phyloP scores from a whole-genome alignment of 2,113 vertebrate species.

The Mandrillus leucophaeus region DNA sequence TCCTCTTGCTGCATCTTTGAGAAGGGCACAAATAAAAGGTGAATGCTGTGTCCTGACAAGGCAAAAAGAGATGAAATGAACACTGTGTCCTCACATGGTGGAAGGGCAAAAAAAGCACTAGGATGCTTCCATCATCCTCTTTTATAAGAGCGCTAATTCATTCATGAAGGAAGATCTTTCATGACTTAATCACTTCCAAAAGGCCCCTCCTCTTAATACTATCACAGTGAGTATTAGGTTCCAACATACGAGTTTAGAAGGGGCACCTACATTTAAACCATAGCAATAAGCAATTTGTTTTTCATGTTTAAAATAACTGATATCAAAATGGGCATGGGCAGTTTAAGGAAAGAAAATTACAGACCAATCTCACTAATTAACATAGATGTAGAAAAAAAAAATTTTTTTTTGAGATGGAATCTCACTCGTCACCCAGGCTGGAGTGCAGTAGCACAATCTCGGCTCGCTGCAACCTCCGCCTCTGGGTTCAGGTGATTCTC shows the following conservation, averaged over 20 bases:
- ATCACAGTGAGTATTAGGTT: background rate
- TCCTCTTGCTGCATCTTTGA: background rate
- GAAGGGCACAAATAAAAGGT: background rate
- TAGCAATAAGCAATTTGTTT: background rate
- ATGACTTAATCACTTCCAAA: background rate
- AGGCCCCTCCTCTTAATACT: background rate
- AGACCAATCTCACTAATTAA: background rate
- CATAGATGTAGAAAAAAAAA: background rate
- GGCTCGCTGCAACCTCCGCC: too few species aligned
- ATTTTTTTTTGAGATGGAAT: too few species aligned
- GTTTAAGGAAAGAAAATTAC: background rate
- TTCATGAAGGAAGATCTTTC: background rate
- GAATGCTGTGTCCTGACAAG: background rate
- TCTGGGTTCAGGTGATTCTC: too few species aligned
- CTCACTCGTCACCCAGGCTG: too few species aligned
- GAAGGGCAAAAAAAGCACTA: background rate
- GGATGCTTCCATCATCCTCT: background rate
- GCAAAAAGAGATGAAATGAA: background rate
- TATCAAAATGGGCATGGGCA: background rate
- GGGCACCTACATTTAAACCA: background rate
- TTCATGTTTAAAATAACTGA: background rate
- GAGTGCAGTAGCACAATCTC: accelerated
- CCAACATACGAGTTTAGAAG: background rate
- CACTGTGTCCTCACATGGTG: background rate
- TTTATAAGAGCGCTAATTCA: background rate